Evolutionary conservation across 2,888 invertebrate species (phyloP).

Genomic region (Halictus ligatus): DNA sequence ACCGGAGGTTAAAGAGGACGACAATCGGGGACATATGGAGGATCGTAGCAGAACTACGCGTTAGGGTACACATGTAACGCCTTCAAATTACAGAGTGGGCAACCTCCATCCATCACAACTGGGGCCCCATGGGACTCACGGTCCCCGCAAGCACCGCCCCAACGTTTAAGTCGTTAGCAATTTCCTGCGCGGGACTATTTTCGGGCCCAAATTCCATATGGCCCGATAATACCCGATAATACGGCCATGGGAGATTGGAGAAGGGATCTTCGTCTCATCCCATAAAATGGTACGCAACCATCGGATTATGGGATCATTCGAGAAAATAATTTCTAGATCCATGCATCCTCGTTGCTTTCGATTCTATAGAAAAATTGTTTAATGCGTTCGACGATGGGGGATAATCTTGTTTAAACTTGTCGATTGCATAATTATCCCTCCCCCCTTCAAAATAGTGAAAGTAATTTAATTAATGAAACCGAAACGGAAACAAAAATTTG

Average conservation of each 20-base stretch:
- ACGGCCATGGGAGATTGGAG: slow-evolving; percentile 54
- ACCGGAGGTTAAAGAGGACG: slow-evolving; percentile 34
- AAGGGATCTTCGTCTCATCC: slow-evolving; percentile 37
- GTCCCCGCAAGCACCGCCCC: slow-evolving; percentile 80
- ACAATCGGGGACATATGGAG: slow-evolving; percentile 67
- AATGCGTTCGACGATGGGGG: no score
- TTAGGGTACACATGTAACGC: slow-evolving; percentile 82
- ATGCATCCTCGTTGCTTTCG: neutral
- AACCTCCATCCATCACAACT: slow-evolving; percentile 81
- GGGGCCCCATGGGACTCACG: slow-evolving; percentile 72
- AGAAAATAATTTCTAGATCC: neutral
- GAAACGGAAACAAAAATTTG: no score
- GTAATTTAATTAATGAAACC: no score
- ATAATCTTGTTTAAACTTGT: no score
- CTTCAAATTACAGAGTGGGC: slow-evolving; percentile 83
- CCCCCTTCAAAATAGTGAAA: no score
- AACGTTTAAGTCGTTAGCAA: slow-evolving; percentile 84
- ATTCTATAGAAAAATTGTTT: neutral
- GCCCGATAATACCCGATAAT: slow-evolving; percentile 81
- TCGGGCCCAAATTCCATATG: slow-evolving; percentile 83
- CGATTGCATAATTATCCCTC: no score
- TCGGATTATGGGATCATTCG: slow-evolving; percentile 15
- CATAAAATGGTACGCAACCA: slow-evolving; percentile 13
- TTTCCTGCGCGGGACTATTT: slow-evolving; percentile 83
- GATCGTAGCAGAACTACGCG: slow-evolving; percentile 71